Percentiles rank a stretch among this genome's conserved stretches.
Evolutionary conservation across 2,113 vertebrate genomes (phyloP).

Genomic region (Chloropsis cyanopogon): DNA sequence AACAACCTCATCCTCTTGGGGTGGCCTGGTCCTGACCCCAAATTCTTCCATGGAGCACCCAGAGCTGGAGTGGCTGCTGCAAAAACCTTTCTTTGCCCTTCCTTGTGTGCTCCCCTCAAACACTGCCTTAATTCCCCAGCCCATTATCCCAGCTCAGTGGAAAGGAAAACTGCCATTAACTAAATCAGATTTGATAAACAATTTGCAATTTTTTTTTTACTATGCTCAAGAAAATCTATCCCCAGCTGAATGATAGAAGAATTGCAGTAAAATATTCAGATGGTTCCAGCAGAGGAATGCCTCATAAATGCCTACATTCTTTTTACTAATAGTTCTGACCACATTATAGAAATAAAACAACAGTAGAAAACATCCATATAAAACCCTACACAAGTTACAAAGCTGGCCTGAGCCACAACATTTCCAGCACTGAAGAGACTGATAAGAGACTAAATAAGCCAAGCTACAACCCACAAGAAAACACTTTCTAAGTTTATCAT

Average conservation of each 20-base stretch:
- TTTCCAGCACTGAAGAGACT: neutral
- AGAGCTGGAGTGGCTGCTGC: neutral
- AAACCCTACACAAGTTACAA: neutral
- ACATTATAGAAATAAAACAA: neutral
- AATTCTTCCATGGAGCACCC: rapidly evolving
- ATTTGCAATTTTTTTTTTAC: neutral
- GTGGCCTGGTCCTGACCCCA: rapidly evolving
- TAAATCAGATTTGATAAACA: neutral
- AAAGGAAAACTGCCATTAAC: neutral
- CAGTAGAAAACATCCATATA: neutral
- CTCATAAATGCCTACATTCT: neutral
- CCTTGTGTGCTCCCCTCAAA: neutral
- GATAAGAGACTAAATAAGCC: neutral
- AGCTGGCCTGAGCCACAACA: neutral
- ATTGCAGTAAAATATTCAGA: neutral
- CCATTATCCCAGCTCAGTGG: neutral
- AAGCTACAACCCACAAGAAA: neutral
- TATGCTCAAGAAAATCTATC: neutral
- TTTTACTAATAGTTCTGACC: neutral
- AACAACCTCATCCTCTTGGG: rapidly evolving
- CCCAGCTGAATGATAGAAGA: neutral
- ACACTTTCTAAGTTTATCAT: neutral
- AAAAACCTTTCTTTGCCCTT: neutral
- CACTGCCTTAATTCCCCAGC: neutral
- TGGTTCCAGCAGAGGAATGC: neutral